phyloP scores from a whole-genome alignment of 2,113 vertebrate species.

The Oreotrochilus melanogaster region DNA sequence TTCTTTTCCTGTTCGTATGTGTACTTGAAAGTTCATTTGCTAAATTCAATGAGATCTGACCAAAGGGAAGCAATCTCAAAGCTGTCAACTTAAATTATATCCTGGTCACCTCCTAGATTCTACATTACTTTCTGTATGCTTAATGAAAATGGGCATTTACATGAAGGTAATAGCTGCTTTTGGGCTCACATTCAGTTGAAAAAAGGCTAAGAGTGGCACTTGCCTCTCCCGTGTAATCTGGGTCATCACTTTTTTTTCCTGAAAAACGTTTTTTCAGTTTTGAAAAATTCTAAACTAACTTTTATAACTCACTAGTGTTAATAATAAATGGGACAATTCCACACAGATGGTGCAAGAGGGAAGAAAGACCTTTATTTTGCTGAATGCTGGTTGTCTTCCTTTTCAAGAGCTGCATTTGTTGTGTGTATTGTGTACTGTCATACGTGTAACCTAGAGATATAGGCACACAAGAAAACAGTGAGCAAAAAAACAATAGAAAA shows the following conservation, averaged over 20 bases:
- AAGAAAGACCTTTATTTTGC: background rate
- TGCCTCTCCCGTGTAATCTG: background rate
- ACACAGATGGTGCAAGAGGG: background rate
- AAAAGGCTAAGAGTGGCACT: background rate
- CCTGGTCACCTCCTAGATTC: background rate
- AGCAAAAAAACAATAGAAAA: constrained; percentile 32
- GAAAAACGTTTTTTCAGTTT: background rate
- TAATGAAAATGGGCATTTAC: constrained; percentile 57
- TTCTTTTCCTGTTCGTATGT: background rate
- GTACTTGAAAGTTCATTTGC: background rate
- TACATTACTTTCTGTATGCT: background rate
- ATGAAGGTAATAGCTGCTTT: constrained; percentile 17
- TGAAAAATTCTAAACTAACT: background rate
- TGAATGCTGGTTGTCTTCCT: background rate
- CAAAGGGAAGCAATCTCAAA: constrained; percentile 34
- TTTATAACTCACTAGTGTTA: background rate
- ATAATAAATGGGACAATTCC: background rate
- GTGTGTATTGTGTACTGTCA: background rate
- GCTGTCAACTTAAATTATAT: constrained; percentile 54
- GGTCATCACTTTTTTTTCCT: background rate
- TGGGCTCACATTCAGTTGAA: background rate
- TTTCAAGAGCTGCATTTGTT: background rate
- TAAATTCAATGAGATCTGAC: constrained; percentile 20
- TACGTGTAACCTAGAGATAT: background rate
- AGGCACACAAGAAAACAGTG: background rate